Percentiles rank a stretch among this genome's conserved stretches.
Conservation (phyloP, 2,888 invertebrate species). For the Drosophila kambysellisi region DNA sequence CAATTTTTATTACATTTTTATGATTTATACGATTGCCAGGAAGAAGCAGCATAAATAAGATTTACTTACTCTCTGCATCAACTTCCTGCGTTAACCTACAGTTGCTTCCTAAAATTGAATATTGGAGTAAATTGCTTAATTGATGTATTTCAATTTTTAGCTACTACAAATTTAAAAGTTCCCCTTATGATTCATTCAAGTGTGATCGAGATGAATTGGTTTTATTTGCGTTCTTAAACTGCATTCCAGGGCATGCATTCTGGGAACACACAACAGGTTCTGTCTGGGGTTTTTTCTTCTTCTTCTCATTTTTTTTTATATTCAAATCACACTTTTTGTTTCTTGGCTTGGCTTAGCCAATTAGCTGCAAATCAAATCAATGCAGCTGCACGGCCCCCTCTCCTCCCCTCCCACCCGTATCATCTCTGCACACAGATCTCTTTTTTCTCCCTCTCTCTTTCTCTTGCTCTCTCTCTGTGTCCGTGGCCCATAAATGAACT, state of each 20-base stretch:
- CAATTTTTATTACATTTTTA: not conserved
- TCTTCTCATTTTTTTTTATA: not conserved
- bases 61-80: too few species aligned
- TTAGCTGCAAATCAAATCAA: conserved; percentile 53
- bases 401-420: not conserved
- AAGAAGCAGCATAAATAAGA: not conserved
- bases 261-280: conserved; percentile 24
- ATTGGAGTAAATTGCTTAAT: too few species aligned
- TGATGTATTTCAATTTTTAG: not conserved
- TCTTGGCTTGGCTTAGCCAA: conserved; percentile 30
- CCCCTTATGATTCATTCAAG: not conserved
- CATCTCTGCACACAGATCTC: not conserved
- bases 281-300: not conserved
- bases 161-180: not conserved
- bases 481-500: conserved; percentile 31
- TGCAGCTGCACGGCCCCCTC: conserved; percentile 28
- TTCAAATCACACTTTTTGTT: conserved; percentile 28
- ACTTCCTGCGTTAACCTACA: too few species aligned
- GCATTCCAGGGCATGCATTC: conserved; percentile 3
- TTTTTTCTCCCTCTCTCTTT: too few species aligned
- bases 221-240: not conserved
- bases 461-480: not conserved
- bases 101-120: too few species aligned
- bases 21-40: not conserved
- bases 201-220: not conserved